Evolutionary conservation across 2,888 invertebrate genomes (phyloP), one percentile per base, ranked within the genome.

Genomic region (Drosophila rellima): DNA sequence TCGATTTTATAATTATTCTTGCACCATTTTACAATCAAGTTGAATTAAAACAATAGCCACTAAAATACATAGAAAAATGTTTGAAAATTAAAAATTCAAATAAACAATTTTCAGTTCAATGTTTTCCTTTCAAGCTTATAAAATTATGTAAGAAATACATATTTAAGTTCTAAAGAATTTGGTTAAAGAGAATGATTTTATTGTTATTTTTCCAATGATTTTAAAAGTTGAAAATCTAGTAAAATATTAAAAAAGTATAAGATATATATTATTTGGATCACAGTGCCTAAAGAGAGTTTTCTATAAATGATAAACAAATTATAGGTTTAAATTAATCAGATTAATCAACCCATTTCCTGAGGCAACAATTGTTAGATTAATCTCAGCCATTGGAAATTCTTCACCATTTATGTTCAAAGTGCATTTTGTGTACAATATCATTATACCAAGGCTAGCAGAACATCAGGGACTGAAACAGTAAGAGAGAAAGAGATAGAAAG

Each of bases 381-480:
- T 17, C 1, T 17, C 20, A 55, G 5, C 2, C 10, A 54, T 42
- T 51, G 50, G 51, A 62, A 71, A 52, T 64, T 26, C 20, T 10
- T 33, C 13, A 5, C 23, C 6, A 5, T 20, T n/a, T 37, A 5
- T n/a, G 11, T 37, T 18, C 3, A 20, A 59, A 31, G 54, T 39
- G 48, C 10, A 68, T 45, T 29, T 13, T 18, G 4, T 13, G n/a
- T 26, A 17, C 17, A 18, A 39, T 44, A 45, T 23, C 70, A 48
- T 31, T 39, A 40, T n/a, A 47, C 23, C 11, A 42, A 66, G 42
- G 42, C 69, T 69, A 56, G n/a, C 31, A 29, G 20, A 37, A 55
- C 29, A 50, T 8, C n/a, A n/a, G 11, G 11, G 39, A 29, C 2
- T 18, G n/a, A 1, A 13, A 13, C 13, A 33, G 13, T n/a, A n/a